These are phyloP conservation scores for Protomyctophum bolini DNA, from an alignment of 2,113 vertebrate genomes.

Conservation along the genomic window DNA sequence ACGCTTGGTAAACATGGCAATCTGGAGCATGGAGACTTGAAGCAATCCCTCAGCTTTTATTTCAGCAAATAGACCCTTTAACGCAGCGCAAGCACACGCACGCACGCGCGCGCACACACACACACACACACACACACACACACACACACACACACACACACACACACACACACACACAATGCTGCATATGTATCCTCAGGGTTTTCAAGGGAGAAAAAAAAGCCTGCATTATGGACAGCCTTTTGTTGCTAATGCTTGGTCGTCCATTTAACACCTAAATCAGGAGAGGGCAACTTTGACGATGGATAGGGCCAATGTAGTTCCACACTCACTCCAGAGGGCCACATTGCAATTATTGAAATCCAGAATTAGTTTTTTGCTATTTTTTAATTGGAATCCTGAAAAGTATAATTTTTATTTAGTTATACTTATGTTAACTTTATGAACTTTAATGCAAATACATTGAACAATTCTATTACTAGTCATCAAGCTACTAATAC, in stretches of 20 bases:
- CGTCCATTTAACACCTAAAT: no score
- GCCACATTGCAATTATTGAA: no score
- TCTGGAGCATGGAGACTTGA: conserved; percentile 71
- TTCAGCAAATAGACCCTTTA: conserved; percentile 69
- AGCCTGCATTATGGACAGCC: not conserved
- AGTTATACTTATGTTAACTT: no score
- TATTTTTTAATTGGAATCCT: no score
- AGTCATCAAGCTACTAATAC: not conserved
- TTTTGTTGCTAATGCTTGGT: not conserved
- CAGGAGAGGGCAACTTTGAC: no score
- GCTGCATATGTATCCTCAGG: conserved; percentile 4
- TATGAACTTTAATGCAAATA: no score
- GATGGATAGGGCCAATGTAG: no score
- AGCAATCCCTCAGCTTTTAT: conserved; percentile 68
- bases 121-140: conserved; percentile 64
- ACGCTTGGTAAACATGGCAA: conserved; percentile 75
- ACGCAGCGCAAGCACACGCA: conserved; percentile 59
- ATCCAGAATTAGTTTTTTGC: no score
- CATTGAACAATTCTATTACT: no score
- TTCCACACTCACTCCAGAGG: no score
- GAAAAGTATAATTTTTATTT: no score
- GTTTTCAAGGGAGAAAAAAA: not conserved
- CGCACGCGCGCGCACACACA: conserved; percentile 65
- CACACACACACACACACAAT: conserved; percentile 65
- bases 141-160: conserved; percentile 64